Evolutionary conservation across 2,113 vertebrate genomes (phyloP).

Genomic region (Gasterosteus nipponicus): DNA sequence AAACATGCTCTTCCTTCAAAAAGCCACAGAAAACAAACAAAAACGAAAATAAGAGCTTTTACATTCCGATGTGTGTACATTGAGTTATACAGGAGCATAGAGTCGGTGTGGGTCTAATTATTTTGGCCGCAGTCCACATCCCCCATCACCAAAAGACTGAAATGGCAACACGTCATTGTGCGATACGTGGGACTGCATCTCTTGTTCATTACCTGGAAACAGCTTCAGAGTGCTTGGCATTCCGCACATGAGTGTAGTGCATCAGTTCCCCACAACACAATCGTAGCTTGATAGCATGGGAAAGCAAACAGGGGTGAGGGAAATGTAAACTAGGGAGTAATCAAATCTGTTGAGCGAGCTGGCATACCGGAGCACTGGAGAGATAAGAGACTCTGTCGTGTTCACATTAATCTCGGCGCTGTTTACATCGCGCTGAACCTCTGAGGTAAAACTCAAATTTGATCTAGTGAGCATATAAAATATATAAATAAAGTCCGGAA

Average conservation of each 20-base stretch:
- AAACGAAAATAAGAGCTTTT: conserved; percentile 47
- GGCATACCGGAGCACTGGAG: conserved; percentile 39
- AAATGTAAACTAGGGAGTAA: conserved; percentile 71
- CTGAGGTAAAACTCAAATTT: conserved; percentile 32
- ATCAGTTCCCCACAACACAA: conserved; percentile 30
- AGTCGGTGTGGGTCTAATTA: conserved; percentile 65
- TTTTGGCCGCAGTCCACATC: conserved; percentile 67
- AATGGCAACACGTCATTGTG: conserved; percentile 49
- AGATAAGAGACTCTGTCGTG: conserved; percentile 54
- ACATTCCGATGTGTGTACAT: conserved; percentile 43
- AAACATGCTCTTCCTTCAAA: conserved; percentile 61
- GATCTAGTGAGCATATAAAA: conserved; percentile 33
- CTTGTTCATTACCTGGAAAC: conserved; percentile 55
- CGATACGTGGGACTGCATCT: conserved; percentile 43
- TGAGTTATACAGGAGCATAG: conserved; percentile 41
- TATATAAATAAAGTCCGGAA: background rate
- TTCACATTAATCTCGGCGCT: conserved; percentile 53
- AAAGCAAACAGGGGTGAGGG: conserved; percentile 59
- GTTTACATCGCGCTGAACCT: conserved; percentile 33
- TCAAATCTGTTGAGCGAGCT: conserved; percentile 71
- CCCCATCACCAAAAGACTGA: conserved; percentile 48
- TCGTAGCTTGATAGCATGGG: conserved; percentile 49
- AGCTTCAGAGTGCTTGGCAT: conserved; percentile 52
- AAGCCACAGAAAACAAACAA: conserved; percentile 53
- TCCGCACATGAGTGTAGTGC: conserved; percentile 25